Conservation (phyloP, 2,888 invertebrate genomes). For the Heliconius hortense region DNA sequence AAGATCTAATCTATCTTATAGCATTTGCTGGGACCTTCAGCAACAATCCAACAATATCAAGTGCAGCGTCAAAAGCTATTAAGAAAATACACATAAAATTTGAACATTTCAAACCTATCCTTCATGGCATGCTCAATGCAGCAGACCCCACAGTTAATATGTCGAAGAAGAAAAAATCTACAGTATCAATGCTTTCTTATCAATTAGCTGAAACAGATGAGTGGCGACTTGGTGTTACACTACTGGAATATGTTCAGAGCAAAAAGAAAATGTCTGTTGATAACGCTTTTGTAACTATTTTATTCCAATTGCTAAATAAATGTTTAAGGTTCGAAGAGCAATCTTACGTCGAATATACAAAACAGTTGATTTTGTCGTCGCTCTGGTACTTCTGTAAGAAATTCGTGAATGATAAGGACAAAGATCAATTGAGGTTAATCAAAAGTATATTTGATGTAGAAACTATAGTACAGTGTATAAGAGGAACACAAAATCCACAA, state of each 20-base stretch:
- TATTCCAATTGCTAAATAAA: conserved; percentile 90
- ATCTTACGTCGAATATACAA: conserved; percentile 91
- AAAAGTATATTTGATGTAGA: conserved; percentile 86
- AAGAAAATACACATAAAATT: conserved; percentile 86
- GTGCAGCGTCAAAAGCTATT: conserved; percentile 84
- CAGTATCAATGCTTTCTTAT: conserved; percentile 76
- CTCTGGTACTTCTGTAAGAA: conserved; percentile 87
- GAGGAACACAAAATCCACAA: conserved; percentile 95
- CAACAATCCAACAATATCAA: conserved; percentile 82
- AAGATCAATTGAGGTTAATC: conserved; percentile 67
- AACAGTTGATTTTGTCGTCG: conserved; percentile 91
- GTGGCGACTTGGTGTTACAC: conserved; percentile 90
- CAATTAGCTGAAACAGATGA: conserved; percentile 84
- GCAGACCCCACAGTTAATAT: conserved; percentile 63
- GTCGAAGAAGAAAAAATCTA: conserved; percentile 69
- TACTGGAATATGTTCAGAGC: conserved; percentile 92
- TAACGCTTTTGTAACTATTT: conserved; percentile 84
- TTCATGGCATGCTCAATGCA: conserved; percentile 83
- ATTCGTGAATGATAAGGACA: conserved; percentile 69
- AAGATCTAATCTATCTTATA: conserved; percentile 77
- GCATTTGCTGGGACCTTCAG: conserved; percentile 81
- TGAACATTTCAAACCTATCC: conserved; percentile 80
- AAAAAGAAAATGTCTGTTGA: conserved; percentile 89
- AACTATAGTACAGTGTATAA: conserved; percentile 92
- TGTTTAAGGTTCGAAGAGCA: conserved; percentile 92